Conservation (phyloP, 1,140 invertebrate species). For the Calephelis nemesis region DNA sequence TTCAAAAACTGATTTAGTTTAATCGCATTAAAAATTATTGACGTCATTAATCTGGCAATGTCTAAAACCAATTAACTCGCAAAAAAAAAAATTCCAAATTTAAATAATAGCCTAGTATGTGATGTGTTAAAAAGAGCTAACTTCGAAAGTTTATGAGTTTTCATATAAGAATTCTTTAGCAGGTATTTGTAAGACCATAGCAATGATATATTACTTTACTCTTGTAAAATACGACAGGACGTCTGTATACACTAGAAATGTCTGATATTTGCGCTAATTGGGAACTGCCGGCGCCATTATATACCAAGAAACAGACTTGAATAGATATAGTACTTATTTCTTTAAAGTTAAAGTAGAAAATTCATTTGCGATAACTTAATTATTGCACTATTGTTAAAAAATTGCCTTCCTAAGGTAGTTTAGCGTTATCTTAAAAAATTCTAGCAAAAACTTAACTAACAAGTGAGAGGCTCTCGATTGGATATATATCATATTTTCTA, state of each 20-base stretch:
- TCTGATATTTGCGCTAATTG: slow-evolving; percentile 30
- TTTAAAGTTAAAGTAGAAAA: slow-evolving; percentile 4
- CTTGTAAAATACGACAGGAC: slow-evolving; percentile 23
- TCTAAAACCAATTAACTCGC: too few relatives aligned
- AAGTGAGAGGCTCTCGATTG: slow-evolving; percentile 21
- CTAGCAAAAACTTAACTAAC: slow-evolving; percentile 28
- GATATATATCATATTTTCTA: slow-evolving; percentile 34
- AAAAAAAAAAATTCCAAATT: too few relatives aligned
- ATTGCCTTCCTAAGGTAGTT: slow-evolving; percentile 30
- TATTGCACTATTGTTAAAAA: slow-evolving; percentile 26
- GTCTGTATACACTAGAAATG: slow-evolving; percentile 27
- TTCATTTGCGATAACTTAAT: background rate
- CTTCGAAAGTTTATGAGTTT: too few relatives aligned
- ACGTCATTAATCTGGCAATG: too few relatives aligned
- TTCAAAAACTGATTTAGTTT: too few relatives aligned
- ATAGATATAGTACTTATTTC: slow-evolving; percentile 13
- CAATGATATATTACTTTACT: background rate
- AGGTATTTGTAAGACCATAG: too few relatives aligned
- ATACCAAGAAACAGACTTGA: background rate
- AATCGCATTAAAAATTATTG: too few relatives aligned
- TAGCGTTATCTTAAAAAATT: slow-evolving; percentile 27
- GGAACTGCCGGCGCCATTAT: slow-evolving; percentile 18
- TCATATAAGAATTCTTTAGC: too few relatives aligned
- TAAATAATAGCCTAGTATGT: too few relatives aligned
- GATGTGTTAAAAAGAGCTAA: too few relatives aligned